These are phyloP conservation scores for Chymomyza costata DNA, from an alignment of 1,140 invertebrate genomes.

Conservation along the genomic window DNA sequence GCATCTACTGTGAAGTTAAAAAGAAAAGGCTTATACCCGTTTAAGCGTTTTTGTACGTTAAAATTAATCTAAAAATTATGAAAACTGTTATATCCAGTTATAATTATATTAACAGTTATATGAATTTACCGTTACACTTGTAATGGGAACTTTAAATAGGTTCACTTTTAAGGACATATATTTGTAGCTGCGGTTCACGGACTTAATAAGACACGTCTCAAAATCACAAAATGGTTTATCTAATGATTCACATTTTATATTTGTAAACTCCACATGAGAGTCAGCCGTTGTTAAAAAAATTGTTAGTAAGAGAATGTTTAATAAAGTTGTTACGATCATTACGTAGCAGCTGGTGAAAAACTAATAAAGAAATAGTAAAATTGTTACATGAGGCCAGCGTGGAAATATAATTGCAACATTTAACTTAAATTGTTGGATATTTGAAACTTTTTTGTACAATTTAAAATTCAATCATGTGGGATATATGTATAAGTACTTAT, in stretches of 20 bases:
- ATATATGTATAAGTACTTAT: too few species aligned
- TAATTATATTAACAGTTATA: too few species aligned
- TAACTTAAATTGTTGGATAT: too few species aligned
- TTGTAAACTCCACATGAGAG: not conserved
- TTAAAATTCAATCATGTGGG: too few species aligned
- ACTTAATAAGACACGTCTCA: slow-evolving; percentile 3
- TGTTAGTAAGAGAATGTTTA: too few species aligned
- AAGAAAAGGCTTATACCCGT: slow-evolving; percentile 8
- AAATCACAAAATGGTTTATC: not conserved
- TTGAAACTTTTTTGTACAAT: too few species aligned
- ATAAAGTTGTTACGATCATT: too few species aligned
- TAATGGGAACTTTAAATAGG: not conserved
- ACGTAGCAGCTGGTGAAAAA: too few species aligned
- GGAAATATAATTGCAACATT: too few species aligned
- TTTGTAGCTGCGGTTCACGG: slow-evolving; percentile 8
- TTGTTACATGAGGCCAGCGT: too few species aligned
- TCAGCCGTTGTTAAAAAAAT: too few species aligned
- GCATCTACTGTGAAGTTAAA: slow-evolving; percentile 4
- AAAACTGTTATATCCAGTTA: not conserved
- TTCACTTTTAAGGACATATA: not conserved
- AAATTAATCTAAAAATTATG: not conserved
- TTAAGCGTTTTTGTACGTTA: not conserved
- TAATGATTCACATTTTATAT: not conserved
- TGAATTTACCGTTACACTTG: not conserved
- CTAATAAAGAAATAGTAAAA: too few species aligned